Base-by-base conservation (phyloP, 2,888 invertebrate genomes). In the Hirtodrosophila histrioides region DNA sequence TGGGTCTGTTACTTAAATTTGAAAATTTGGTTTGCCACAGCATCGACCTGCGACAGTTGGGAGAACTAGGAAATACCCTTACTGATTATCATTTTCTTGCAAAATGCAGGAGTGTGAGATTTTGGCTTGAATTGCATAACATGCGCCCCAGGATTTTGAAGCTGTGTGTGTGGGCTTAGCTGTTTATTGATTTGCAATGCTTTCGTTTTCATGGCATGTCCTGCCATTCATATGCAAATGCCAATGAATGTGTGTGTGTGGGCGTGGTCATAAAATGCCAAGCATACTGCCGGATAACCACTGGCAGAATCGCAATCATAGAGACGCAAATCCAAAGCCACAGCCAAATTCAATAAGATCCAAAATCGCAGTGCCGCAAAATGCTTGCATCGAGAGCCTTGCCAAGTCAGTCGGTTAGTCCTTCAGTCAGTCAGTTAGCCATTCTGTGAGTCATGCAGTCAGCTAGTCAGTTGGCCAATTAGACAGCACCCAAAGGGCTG, bases 391-490 rank as follows among this genome's bases (percentile, higher is more conserved):
- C 31, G 24, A 24, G 43, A 36, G 43, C 31, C 24, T 39, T 74
- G 73, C 73, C 78, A 77, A 70, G 29, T 27, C 31, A 44, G 51
- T 8, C 46, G 46, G 11, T 33, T 24, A n/a, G 36, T 23, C 58
- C 55, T 7, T 29, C 27, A 45, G 35, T 41, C 44, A 46, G 24
- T 27, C 23, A 9, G 43, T 49, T 44, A 37, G 41, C 40, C 35
- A 41, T 39, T 43, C 60, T 41, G 31, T 48, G 23, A 35, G 45
- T 50, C 49, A 43, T 12, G 11, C 53, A 43, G 65, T 55, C 62
- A 56, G 54, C 11, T 45, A 44, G 64, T 41, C 85, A 62, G 82
- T 82, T 75, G 84, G 83, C 76, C 82, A 82, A 78, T 88, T 88
- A 88, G 79, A 83, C 63, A 63, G 83, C 61, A 65, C 69, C 73